Percentiles rank a stretch among this genome's conserved stretches.
Evolutionary conservation across 23 tunicate genomes (phyloP).

Genomic region (Ascidia mentula): DNA sequence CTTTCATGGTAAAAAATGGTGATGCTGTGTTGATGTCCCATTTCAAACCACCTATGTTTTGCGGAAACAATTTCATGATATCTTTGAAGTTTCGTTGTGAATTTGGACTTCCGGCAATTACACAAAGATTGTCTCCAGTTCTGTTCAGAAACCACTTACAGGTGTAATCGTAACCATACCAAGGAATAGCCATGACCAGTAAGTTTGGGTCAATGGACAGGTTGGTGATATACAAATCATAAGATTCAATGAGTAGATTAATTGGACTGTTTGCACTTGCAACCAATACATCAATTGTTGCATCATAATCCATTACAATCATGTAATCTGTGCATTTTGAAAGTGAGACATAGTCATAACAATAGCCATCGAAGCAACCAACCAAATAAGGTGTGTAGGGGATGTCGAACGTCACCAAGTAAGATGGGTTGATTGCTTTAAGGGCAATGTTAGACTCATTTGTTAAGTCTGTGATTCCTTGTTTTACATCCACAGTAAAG

Average conservation of each 20-base stretch:
- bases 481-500: slow-evolving; percentile 17
- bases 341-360: slow-evolving; percentile 61
- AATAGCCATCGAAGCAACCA: slow-evolving; percentile 34
- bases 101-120: slow-evolving; percentile 32
- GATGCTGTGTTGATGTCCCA: slow-evolving; percentile 35
- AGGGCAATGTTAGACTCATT: slow-evolving; percentile 33
- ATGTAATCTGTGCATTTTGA: slow-evolving; percentile 51
- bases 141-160: slow-evolving; percentile 42
- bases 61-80: slow-evolving; percentile 10
- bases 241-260: slow-evolving; percentile 29
- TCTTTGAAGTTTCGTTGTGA: slow-evolving; percentile 27
- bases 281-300: slow-evolving; percentile 47
- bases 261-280: slow-evolving; percentile 78
- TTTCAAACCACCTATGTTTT: slow-evolving; percentile 36
- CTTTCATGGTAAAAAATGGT: slow-evolving; percentile 45
- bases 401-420: slow-evolving; percentile 55
- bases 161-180: slow-evolving; percentile 83
- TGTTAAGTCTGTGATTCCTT: slow-evolving; percentile 33
- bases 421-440: slow-evolving; percentile 37
- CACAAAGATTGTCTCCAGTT: slow-evolving; percentile 48
- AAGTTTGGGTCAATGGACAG: slow-evolving; percentile 32
- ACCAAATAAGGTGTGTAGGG: slow-evolving; percentile 53
- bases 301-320: slow-evolving; percentile 82
- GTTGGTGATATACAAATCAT: slow-evolving; percentile 51
- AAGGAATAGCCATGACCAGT: slow-evolving; percentile 76